Evolutionary conservation across 1,140 invertebrate genomes (phyloP).

Genomic region (Penaeus indicus): DNA sequence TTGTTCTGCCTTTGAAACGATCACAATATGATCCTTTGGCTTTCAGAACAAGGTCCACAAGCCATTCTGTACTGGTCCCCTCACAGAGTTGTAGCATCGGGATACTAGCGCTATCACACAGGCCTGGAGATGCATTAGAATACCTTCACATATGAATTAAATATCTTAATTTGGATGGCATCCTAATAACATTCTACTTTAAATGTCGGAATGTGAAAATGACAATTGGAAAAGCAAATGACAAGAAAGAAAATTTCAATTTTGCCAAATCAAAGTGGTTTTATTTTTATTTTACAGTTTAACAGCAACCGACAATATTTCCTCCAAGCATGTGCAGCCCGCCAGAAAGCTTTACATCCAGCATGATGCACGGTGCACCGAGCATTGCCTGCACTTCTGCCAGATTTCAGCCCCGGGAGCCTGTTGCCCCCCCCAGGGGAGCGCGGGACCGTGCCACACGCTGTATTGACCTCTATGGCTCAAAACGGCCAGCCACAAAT

Average conservation of each 20-base stretch:
- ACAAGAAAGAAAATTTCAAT: background rate
- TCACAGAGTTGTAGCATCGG: slow-evolving; percentile 42
- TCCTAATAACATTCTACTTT: slow-evolving; percentile 30
- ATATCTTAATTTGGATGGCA: slow-evolving; percentile 31
- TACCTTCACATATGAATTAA: slow-evolving; percentile 34
- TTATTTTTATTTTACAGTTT: too few species aligned
- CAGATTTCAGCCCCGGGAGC: slow-evolving; percentile 65
- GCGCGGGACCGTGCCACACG: slow-evolving; percentile 62
- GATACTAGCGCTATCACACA: slow-evolving; percentile 61
- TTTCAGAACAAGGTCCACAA: slow-evolving; percentile 40
- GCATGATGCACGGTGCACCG: slow-evolving; percentile 64
- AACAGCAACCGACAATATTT: background rate
- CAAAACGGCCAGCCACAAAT: slow-evolving; percentile 58
- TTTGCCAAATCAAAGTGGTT: background rate
- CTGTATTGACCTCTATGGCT: slow-evolving; percentile 52
- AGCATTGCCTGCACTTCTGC: slow-evolving; percentile 65
- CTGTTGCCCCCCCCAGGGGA: slow-evolving; percentile 63
- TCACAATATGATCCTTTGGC: slow-evolving; percentile 37
- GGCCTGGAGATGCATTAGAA: slow-evolving; percentile 60
- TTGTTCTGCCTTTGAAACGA: slow-evolving; percentile 30
- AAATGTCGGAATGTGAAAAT: background rate
- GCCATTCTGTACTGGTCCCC: slow-evolving; percentile 54
- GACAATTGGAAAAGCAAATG: background rate
- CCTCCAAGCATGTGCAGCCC: slow-evolving; percentile 64
- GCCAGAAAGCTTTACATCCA: slow-evolving; percentile 66